Evolutionary conservation across 2,797 vertebrate species (phyloP).

Genomic region (Xyrichtys novacula): DNA sequence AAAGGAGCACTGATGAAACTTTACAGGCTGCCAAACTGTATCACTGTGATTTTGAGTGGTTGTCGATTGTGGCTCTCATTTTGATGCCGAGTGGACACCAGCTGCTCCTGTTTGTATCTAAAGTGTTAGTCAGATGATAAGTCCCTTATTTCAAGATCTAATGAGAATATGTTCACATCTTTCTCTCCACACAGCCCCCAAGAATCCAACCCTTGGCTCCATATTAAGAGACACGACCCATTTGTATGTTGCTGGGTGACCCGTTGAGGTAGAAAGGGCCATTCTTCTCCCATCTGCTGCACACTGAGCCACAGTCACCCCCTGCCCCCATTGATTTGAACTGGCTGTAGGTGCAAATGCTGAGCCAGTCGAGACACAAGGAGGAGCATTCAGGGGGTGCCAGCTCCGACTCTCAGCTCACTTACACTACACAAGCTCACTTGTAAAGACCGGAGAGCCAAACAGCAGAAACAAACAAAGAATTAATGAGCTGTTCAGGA

Average conservation of each 20-base stretch:
- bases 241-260: slow-evolving; percentile 74
- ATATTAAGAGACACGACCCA: slow-evolving; percentile 64
- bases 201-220: slow-evolving; percentile 10
- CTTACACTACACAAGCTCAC: slow-evolving; percentile 75
- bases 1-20: slow-evolving; percentile 8
- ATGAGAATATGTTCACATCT: slow-evolving; percentile 48
- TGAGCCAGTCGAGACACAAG: slow-evolving; percentile 77
- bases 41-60: not conserved
- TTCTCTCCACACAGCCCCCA: slow-evolving; percentile 21
- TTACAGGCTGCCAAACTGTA: not conserved
- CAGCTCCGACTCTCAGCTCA: slow-evolving; percentile 69
- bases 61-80: slow-evolving; percentile 4
- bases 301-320: slow-evolving; percentile 76
- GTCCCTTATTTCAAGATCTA: slow-evolving; percentile 48
- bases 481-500: slow-evolving; percentile 79
- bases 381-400: slow-evolving; percentile 80
- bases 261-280: slow-evolving; percentile 72
- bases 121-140: slow-evolving; percentile 50
- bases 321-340: slow-evolving; percentile 76
- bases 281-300: slow-evolving; percentile 85
- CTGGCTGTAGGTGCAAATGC: slow-evolving; percentile 76
- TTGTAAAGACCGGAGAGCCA: slow-evolving; percentile 71
- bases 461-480: slow-evolving; percentile 70
- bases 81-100: slow-evolving; percentile 25
- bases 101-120: slow-evolving; percentile 45